Base-by-base conservation (phyloP, 2,113 vertebrate genomes). In the Heloderma charlesbogerti region DNA sequence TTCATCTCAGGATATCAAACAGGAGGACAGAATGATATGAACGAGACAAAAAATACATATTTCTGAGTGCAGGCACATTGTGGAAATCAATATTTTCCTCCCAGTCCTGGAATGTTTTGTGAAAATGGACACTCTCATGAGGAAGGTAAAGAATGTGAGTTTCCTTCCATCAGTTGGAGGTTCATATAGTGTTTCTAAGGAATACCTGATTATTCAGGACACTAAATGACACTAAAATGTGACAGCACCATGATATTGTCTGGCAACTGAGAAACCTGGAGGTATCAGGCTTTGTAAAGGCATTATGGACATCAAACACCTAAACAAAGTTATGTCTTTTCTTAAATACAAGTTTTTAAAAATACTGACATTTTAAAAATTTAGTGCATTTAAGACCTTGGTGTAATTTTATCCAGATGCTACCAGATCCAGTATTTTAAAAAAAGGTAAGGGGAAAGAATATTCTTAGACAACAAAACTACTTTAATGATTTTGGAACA, bases 401-500 rank as follows among this genome's bases (percentile, higher is more conserved):
- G 6, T 12, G 89, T 81, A 81, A 12, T 69, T 71, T 91, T 78
- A 93, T 94, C 88, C 93, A 96, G 94, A 90, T 83, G 88, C 88
- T 86, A 95, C 89, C 48, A 95, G 93, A 96, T 94, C 90, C 88
- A 94, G 87, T 90, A 97, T 91, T 96, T 90, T 86, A 67, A 86
- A 94, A 95, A 94, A n/a, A 31, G 89, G 93, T 88, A 22, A 90
- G n/a, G 57, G 10, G n/a, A 82, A 89, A 57, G 16, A 6, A 34
- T 69, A 25, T 92, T 93, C 86, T 93, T 93, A 45, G 95, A 91
- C 87, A 95, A 92, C 87, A 95, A 94, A 78, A 66, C 88, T 43
- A 74, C 90, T 94, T 94, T 83, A 94, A 96, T 95, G 93, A 96
- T 94, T 96, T 79, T 94, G 96, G 96, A 96, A 95, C 94, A 97